Base-by-base conservation (phyloP, 1,140 invertebrate species). In the Rhyacophila brunnea region DNA sequence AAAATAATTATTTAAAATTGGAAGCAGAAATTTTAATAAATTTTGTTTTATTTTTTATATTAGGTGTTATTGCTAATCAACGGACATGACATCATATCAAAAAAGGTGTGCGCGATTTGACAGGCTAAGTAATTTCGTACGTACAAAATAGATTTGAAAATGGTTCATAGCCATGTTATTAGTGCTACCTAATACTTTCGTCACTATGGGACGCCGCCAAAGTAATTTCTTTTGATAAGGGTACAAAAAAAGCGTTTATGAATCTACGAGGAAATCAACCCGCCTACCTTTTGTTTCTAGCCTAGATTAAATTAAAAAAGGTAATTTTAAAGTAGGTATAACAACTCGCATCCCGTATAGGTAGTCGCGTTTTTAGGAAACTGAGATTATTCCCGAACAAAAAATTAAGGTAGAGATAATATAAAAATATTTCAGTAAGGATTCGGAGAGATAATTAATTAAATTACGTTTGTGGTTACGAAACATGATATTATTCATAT, bases 141-240 rank as follows among this genome's bases (percentile, higher is more conserved):
- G n/a, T 28, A 42, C n/a, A 23, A 48, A 54, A 58, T 58, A 58
- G 49, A 63, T 63, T 64, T 40, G 44, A 54, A 54, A 59, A 55
- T 48, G 17, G 7, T 18, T 0, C 17, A 32, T 13, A n/a, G 57
- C 15, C 34, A 15, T 56, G 35, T 64, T 64, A 64, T 64, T 64
- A 64, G 42, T 36, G 20, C n/a, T 49, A 58, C 42, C 52, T 64
- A 64, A 64, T 64, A 64, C 62, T 64, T 59, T 64, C 62, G 59
- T 59, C 62, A 52, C 62, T 43, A 63, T 54, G 35, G 34, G 48
- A 44, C 54, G 43, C 60, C 61, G 61, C 56, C 62, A 59, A 64
- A 64, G 62, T 60, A 54, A 64, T 56, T 56, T 46, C 28, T 35
- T 64, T 64, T 64, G 62, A 64, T 64, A 64, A 64, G 62, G 62